Conservation (phyloP, 2,888 invertebrate genomes). For the Himalopsyche japonica region DNA sequence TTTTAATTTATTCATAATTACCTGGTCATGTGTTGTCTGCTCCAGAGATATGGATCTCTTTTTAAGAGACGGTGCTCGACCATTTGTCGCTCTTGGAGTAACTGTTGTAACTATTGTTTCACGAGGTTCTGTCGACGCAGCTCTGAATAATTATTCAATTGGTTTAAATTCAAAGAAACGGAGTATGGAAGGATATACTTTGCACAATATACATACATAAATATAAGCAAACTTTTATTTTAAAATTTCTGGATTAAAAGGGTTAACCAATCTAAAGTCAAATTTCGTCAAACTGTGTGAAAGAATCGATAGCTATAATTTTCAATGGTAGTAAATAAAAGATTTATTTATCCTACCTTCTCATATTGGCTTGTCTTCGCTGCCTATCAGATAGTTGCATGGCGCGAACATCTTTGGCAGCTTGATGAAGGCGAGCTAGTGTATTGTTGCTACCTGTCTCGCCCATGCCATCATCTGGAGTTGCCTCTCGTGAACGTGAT, state of each 20-base stretch:
- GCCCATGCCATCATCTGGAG: conserved; percentile 58
- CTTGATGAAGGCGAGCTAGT: conserved; percentile 68
- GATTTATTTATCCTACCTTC: conserved; percentile 45
- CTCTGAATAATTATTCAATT: conserved; percentile 44
- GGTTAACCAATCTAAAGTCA: no score
- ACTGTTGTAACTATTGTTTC: conserved; percentile 50
- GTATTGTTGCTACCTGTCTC: conserved; percentile 48
- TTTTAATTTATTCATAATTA: conserved; percentile 6
- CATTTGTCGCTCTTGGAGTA: conserved; percentile 45
- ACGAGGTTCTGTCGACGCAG: conserved; percentile 58
- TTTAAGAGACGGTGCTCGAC: conserved; percentile 56
- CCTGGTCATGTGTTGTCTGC: conserved; percentile 59
- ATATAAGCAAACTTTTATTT: no score
- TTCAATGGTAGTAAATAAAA: no score
- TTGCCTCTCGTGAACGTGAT: conserved; percentile 68
- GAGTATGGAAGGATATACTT: not conserved
- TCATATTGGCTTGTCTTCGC: conserved; percentile 51
- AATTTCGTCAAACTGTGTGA: no score
- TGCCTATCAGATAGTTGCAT: conserved; percentile 56
- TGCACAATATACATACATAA: not conserved
- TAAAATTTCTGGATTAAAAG: no score
- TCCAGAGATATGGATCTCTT: conserved; percentile 59
- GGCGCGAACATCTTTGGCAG: conserved; percentile 70
- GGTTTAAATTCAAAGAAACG: not conserved
- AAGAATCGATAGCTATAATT: no score